Conservation (phyloP, 2,113 vertebrate species). For the Aegithalos caudatus region DNA sequence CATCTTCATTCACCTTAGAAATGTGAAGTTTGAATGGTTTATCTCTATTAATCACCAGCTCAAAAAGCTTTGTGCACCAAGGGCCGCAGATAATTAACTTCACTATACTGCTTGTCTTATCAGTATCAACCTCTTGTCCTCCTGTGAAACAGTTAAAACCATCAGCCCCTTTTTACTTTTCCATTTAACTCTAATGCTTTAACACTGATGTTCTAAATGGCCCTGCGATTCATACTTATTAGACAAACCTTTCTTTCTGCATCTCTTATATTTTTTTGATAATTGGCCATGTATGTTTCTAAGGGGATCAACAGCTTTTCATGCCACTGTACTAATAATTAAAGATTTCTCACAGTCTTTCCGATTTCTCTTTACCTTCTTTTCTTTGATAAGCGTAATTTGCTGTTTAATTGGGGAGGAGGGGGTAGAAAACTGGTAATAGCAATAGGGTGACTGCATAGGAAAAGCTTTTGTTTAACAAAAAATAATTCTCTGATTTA, state of each 20-base stretch:
- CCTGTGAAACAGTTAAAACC: constrained; percentile 85
- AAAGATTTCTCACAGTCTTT: constrained; percentile 61
- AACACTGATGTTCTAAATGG: constrained; percentile 78
- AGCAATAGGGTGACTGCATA: neutral
- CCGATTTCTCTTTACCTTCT: constrained; percentile 57
- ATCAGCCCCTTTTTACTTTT: constrained; percentile 75
- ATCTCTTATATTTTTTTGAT: constrained; percentile 68
- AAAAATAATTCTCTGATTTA: neutral
- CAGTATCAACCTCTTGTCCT: constrained; percentile 80
- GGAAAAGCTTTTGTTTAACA: constrained; percentile 13
- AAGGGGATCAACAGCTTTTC: constrained; percentile 72
- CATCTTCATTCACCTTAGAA: constrained; percentile 72
- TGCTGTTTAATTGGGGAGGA: constrained; percentile 54
- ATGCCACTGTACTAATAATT: constrained; percentile 65
- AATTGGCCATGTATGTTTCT: constrained; percentile 72
- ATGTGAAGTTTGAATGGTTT: constrained; percentile 72
- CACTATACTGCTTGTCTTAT: constrained; percentile 74
- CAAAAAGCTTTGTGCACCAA: constrained; percentile 73
- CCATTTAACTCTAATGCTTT: constrained; percentile 78
- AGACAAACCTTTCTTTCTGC: constrained; percentile 68
- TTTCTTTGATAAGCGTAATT: constrained; percentile 69
- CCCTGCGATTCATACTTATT: constrained; percentile 69
- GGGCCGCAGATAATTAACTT: constrained; percentile 71
- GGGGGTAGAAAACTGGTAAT: neutral
- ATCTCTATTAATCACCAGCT: constrained; percentile 74